A percentile compares a stretch with the other conserved stretches of the same genome.
phyloP scores from a whole-genome alignment of 2,888 invertebrate genomes.

The Agriopis aurantiaria region DNA sequence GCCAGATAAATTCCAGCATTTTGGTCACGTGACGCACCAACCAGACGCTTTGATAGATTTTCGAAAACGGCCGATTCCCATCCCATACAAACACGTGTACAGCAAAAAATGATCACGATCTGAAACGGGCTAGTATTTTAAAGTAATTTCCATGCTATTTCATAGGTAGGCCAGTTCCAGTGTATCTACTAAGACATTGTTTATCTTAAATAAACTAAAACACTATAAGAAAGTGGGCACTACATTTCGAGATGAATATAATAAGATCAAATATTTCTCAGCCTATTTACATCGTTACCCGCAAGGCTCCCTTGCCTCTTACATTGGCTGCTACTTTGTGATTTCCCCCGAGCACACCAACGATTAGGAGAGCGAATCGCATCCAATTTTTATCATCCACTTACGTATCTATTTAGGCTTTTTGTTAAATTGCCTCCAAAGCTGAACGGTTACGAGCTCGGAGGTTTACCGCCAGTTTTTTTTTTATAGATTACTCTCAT shows the following conservation, averaged over 20 bases:
- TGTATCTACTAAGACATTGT: too few relatives aligned
- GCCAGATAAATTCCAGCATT: too few relatives aligned
- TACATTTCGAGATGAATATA: slow-evolving; percentile 13
- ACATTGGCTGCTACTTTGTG: slow-evolving; percentile 49
- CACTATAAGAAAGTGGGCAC: not conserved
- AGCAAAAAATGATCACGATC: too few relatives aligned
- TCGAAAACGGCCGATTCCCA: too few relatives aligned
- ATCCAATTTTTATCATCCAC: slow-evolving; percentile 79
- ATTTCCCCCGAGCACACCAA: slow-evolving; percentile 73
- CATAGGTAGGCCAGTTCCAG: too few relatives aligned
- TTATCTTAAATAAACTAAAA: not conserved
- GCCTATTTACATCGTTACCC: slow-evolving; percentile 34
- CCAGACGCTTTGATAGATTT: too few relatives aligned
- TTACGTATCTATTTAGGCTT: slow-evolving; percentile 65
- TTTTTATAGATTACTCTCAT: slow-evolving; percentile 44
- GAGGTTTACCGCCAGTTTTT: slow-evolving; percentile 45
- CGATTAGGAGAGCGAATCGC: slow-evolving; percentile 72
- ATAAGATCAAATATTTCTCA: slow-evolving; percentile 32
- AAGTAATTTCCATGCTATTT: too few relatives aligned
- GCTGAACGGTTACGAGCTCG: slow-evolving; percentile 50
- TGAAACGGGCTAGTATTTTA: too few relatives aligned
- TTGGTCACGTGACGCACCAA: too few relatives aligned
- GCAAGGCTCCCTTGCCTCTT: slow-evolving; percentile 25
- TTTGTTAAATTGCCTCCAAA: slow-evolving; percentile 63
- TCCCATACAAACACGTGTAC: too few relatives aligned